These are phyloP conservation scores for Brachyptera putata DNA, from an alignment of 2,888 invertebrate genomes.

Conservation along the genomic window DNA sequence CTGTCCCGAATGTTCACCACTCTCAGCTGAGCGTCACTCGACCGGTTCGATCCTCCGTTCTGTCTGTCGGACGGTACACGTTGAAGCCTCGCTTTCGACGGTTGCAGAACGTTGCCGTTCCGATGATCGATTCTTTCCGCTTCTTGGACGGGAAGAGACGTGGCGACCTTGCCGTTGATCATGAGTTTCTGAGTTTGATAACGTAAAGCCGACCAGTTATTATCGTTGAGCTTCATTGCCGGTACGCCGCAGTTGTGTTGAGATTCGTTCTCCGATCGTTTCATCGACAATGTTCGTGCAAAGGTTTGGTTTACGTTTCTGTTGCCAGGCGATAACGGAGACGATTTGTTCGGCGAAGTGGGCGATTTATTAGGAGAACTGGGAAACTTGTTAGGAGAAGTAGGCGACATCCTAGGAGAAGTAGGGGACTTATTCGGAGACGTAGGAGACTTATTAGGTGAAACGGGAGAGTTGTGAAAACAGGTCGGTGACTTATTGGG, in stretches of 20 bases:
- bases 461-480: too few relatives aligned
- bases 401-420: not conserved
- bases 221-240: conserved; percentile 19
- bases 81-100: not conserved
- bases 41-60: conserved; percentile 35
- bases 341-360: not conserved
- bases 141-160: conserved; percentile 36
- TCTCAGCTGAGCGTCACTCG: conserved; percentile 39
- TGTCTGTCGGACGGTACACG: not conserved
- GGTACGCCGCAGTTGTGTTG: conserved; percentile 7
- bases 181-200: conserved; percentile 49
- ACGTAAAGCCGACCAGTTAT: conserved; percentile 38
- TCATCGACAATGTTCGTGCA: conserved; percentile 26
- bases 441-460: not conserved
- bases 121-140: conserved; percentile 27
- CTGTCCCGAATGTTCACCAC: conserved; percentile 16
- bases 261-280: conserved; percentile 9
- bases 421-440: not conserved
- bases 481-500: too few relatives aligned
- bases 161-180: conserved; percentile 46
- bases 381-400: not conserved
- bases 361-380: not conserved
- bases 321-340: conserved; percentile 7
- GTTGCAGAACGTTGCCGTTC: not conserved
- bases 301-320: conserved; percentile 26